A percentile compares a stretch with the other conserved stretches of the same genome.
These are phyloP conservation scores for Slavum lentiscoides DNA, from an alignment of 2,888 invertebrate species.

Conservation along the genomic window DNA sequence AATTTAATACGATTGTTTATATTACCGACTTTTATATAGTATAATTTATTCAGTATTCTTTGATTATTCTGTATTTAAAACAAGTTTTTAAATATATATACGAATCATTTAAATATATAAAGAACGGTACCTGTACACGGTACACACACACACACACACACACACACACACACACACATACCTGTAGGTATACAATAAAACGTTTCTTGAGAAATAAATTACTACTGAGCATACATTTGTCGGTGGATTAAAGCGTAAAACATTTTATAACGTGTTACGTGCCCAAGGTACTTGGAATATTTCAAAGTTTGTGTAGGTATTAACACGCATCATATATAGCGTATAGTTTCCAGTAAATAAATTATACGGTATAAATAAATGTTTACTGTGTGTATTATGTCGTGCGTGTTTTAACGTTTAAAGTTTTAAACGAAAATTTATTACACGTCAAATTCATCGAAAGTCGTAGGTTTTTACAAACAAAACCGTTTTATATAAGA, in stretches of 20 bases:
- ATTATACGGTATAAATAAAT: neutral
- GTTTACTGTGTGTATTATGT: neutral
- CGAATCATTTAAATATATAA: constrained; percentile 5
- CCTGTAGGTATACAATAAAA: neutral
- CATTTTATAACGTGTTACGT: constrained; percentile 14
- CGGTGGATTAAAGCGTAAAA: constrained; percentile 36
- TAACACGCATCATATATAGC: neutral
- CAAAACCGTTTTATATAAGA: too few species aligned
- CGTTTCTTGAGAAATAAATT: constrained; percentile 22
- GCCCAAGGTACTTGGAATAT: constrained; percentile 19
- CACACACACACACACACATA: neutral
- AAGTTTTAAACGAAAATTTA: neutral
- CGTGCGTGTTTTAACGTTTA: neutral
- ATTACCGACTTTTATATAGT: constrained; percentile 23
- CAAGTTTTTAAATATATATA: constrained; percentile 35
- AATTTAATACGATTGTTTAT: constrained; percentile 43
- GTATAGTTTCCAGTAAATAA: constrained; percentile 5
- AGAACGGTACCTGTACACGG: too few species aligned
- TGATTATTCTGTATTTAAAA: constrained; percentile 24
- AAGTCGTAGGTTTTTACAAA: neutral
- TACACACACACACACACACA: neutral
- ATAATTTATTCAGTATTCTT: constrained; percentile 27
- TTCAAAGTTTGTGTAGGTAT: constrained; percentile 27
- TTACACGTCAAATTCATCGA: neutral
- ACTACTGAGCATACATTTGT: constrained; percentile 23